phyloP scores from a whole-genome alignment of 2,888 invertebrate genomes.

The Idaea dimidiata region DNA sequence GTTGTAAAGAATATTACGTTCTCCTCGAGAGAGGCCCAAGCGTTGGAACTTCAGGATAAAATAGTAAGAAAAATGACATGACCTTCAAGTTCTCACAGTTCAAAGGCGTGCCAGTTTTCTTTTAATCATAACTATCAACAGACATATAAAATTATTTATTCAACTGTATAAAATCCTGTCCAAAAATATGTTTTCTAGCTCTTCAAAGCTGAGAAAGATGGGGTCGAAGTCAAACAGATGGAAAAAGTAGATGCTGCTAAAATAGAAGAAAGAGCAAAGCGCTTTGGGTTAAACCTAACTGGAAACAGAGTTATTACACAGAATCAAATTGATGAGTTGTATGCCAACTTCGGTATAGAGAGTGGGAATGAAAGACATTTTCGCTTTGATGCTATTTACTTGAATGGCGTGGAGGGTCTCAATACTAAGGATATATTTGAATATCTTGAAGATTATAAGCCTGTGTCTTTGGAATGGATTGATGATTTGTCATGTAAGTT shows the following conservation, averaged over 20 bases:
- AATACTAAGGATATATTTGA: constrained; percentile 89
- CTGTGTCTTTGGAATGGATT: constrained; percentile 90
- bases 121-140: too few relatives aligned
- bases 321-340: constrained; percentile 71
- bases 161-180: too few relatives aligned
- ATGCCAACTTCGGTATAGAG: constrained; percentile 67
- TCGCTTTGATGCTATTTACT: constrained; percentile 87
- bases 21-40: too few relatives aligned
- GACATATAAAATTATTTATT: too few relatives aligned
- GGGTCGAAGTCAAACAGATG: constrained; percentile 54
- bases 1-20: too few relatives aligned
- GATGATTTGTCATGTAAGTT: constrained; percentile 87
- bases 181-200: constrained; percentile 39
- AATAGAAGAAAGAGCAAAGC: constrained; percentile 67
- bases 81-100: too few relatives aligned
- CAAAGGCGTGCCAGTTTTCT: too few relatives aligned
- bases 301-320: constrained; percentile 70
- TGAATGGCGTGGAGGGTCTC: constrained; percentile 88
- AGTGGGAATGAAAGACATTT: constrained; percentile 82
- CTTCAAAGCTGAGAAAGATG: constrained; percentile 59
- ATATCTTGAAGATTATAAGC: constrained; percentile 88
- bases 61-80: too few relatives aligned
- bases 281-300: constrained; percentile 68
- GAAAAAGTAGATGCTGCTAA: constrained; percentile 68
- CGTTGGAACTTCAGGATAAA: too few relatives aligned